Evolutionary conservation across 2,797 vertebrate species (phyloP), one percentile per base, ranked within the genome.

Genomic region (Bufotes viridis): DNA sequence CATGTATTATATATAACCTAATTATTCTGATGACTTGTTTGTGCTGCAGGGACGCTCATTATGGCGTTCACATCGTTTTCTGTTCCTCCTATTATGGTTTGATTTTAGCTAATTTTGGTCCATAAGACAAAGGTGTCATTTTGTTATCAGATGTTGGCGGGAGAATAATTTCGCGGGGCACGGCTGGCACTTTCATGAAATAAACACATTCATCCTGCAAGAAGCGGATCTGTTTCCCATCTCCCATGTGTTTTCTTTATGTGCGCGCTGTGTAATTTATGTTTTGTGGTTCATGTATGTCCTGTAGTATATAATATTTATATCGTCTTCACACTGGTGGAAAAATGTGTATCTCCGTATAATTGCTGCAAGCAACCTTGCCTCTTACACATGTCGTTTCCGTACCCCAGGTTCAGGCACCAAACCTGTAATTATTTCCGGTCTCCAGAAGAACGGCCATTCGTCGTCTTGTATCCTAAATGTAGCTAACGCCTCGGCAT

Each of bases 271-370:
- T 58, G 26, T 63, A 70, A 70, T 87, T 87, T 82, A 70, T 88
- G 82, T 80, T 84, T 84, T 84, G 75, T 83, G 74, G 60, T 88
- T 84, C 74, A 84, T 70, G 81, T 84, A 87, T 79, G 75, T 81
- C 61, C 61, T 79, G 74, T 69, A 63, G 51, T 88, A 84, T 78
- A 88, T 75, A 76, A 85, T 85, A 87, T 81, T 81, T 87, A 80
- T 82, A 78, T 83, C 81, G 17, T 69, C 24, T 82, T 26, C 53
- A 53, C 80, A 82, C 60, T 67, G 51, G 57, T 82, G 75, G 74
- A 55, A 67, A 88, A 61, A 51, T 72, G 24, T 60, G 61, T 78
- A 84, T 53, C 57, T 83, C 70, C 18, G 22, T 88, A 57, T 72
- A 84, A 88, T 49, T 58, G 51, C 63, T 13, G 24, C 24, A 78